Evolutionary conservation across 1,140 invertebrate species (phyloP).

Genomic region (Triops longicaudatus): DNA sequence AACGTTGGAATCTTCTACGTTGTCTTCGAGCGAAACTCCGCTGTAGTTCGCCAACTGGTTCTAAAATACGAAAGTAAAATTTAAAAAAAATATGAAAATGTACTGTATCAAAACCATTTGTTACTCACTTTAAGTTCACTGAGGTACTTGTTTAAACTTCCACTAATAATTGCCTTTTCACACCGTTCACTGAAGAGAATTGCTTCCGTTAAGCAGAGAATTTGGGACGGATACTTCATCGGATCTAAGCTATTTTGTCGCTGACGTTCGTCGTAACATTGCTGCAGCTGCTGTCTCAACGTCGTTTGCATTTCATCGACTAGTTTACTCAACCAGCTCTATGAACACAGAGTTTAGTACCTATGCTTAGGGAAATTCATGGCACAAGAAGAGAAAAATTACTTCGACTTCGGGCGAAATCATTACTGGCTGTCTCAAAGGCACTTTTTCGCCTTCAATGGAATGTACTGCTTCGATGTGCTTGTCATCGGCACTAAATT

Average conservation of each 20-base stretch:
- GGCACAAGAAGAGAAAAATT: slow-evolving; percentile 29
- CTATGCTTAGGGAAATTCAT: not conserved
- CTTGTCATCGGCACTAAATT: slow-evolving; percentile 52
- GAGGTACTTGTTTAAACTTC: slow-evolving; percentile 50
- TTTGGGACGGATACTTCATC: slow-evolving; percentile 73
- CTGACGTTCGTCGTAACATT: slow-evolving; percentile 54
- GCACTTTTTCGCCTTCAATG: slow-evolving; percentile 73
- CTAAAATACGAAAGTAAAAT: not conserved
- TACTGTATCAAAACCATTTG: not conserved
- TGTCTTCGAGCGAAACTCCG: slow-evolving; percentile 12
- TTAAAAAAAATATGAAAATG: not conserved
- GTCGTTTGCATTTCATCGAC: slow-evolving; percentile 74
- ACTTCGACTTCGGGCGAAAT: slow-evolving; percentile 75
- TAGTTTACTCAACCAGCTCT: slow-evolving; percentile 73
- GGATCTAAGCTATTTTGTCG: slow-evolving; percentile 54
- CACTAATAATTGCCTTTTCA: slow-evolving; percentile 65
- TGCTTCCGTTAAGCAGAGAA: slow-evolving; percentile 57
- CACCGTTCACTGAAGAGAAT: slow-evolving; percentile 72
- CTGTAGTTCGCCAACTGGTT: slow-evolving; percentile 24
- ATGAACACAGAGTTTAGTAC: slow-evolving; percentile 32
- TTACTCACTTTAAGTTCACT: not conserved
- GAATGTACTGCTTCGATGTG: slow-evolving; percentile 68
- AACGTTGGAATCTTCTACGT: slow-evolving; percentile 34
- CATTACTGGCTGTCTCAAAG: slow-evolving; percentile 61
- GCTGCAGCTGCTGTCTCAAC: slow-evolving; percentile 44